phyloP scores from a whole-genome alignment of 2,113 vertebrate genomes.

The Penelope pileata region DNA sequence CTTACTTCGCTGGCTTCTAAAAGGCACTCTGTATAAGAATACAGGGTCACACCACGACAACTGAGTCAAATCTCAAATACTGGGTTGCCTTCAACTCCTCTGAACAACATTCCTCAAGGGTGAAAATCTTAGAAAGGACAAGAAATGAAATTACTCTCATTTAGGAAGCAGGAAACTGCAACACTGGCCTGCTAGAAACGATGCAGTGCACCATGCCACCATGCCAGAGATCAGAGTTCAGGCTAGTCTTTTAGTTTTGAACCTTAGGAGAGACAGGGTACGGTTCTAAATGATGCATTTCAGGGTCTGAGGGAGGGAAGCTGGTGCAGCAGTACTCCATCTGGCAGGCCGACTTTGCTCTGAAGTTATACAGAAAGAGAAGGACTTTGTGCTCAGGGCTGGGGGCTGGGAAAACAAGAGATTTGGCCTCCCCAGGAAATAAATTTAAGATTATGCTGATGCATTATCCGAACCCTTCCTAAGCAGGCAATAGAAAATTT shows the following conservation, averaged over 20 bases:
- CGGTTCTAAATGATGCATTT: not conserved
- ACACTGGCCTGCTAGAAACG: not conserved
- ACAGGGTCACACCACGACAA: not conserved
- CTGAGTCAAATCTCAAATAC: not conserved
- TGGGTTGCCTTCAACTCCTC: not conserved
- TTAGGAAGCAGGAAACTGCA: not conserved
- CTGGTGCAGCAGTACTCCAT: not conserved
- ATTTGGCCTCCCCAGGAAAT: slow-evolving; percentile 26
- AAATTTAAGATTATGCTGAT: slow-evolving; percentile 43
- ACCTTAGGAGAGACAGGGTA: not conserved
- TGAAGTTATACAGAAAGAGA: slow-evolving; percentile 3
- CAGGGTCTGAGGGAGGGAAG: slow-evolving; percentile 8
- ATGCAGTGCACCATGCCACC: not conserved
- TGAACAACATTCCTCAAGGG: slow-evolving; percentile 26
- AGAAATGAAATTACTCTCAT: not conserved
- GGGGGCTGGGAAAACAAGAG: not conserved
- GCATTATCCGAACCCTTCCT: slow-evolving; percentile 34
- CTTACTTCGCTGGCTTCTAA: not conserved
- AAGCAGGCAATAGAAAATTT: slow-evolving; percentile 45
- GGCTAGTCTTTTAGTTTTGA: slow-evolving; percentile 2
- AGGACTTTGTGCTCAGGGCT: not conserved
- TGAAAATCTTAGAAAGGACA: slow-evolving; percentile 30
- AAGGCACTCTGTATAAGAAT: not conserved
- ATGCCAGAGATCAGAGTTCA: not conserved
- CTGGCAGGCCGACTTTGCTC: not conserved